Evolutionary conservation across 2,888 invertebrate genomes (phyloP).

Genomic region (Meganola albula): DNA sequence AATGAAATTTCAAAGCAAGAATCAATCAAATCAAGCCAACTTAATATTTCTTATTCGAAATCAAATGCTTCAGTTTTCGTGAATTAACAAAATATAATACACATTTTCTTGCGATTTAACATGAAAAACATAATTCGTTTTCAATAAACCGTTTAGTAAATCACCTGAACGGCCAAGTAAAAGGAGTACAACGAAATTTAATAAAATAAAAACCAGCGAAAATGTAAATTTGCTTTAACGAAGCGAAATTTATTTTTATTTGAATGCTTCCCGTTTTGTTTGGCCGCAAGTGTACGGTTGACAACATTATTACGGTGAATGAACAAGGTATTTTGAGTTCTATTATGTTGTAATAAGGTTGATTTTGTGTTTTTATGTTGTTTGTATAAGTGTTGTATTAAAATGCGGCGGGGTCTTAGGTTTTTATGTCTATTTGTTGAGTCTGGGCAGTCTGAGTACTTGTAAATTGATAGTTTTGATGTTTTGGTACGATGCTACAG

Average conservation of each 20-base stretch:
- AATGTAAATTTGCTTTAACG: constrained; percentile 69
- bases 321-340: constrained; percentile 14
- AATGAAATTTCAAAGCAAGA: too few species aligned
- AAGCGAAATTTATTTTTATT: constrained; percentile 58
- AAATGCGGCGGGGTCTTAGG: constrained; percentile 30
- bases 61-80: too few species aligned
- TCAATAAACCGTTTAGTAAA: constrained; percentile 35
- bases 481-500: constrained; percentile 12
- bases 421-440: constrained; percentile 39
- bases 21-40: too few species aligned
- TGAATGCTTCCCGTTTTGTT: constrained; percentile 30
- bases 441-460: constrained; percentile 36
- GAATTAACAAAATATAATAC: too few species aligned
- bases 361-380: constrained; percentile 11
- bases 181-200: constrained; percentile 39
- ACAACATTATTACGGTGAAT: constrained; percentile 22
- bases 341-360: constrained; percentile 15
- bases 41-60: too few species aligned
- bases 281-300: constrained; percentile 38
- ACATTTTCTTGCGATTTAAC: too few species aligned
- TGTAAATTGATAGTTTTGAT: constrained; percentile 47
- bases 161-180: constrained; percentile 31
- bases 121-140: constrained; percentile 34
- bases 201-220: constrained; percentile 50
- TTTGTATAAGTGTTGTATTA: constrained; percentile 25